phyloP scores from a whole-genome alignment of 1,140 invertebrate species.

The Cydia splendana region DNA sequence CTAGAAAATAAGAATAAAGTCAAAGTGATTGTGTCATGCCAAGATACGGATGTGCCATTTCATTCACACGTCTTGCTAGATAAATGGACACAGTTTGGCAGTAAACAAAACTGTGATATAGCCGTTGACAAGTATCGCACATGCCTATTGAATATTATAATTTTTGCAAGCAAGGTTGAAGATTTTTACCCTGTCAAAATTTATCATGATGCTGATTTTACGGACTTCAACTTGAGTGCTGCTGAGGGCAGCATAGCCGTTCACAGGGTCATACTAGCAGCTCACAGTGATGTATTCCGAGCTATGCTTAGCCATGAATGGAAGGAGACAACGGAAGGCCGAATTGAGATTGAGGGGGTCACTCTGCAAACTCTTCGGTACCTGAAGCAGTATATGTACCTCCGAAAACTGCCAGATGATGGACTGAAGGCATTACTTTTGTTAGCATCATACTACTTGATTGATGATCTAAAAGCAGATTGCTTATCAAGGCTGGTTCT shows the following conservation, averaged over 20 bases:
- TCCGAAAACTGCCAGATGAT: constrained; percentile 3
- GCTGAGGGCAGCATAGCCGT: neutral
- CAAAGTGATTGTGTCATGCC: too few species aligned
- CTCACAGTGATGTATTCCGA: neutral
- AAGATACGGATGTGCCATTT: too few species aligned
- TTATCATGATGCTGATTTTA: neutral
- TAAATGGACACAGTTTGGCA: too few species aligned
- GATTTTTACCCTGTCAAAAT: neutral
- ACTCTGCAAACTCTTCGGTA: neutral
- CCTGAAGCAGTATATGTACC: constrained; percentile 20
- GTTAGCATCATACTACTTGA: constrained; percentile 18
- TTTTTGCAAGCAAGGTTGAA: neutral
- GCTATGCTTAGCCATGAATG: neutral
- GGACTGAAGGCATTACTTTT: neutral
- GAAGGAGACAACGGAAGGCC: neutral
- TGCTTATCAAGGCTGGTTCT: constrained; percentile 1
- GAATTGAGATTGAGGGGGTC: neutral
- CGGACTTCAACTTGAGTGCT: neutral
- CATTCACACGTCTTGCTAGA: too few species aligned
- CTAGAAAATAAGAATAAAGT: too few species aligned
- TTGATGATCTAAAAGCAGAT: neutral
- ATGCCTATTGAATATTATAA: too few species aligned
- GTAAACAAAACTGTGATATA: too few species aligned
- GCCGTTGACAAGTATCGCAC: too few species aligned
- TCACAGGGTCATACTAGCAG: neutral